Conservation (phyloP, 2,797 vertebrate species). For the Dermochelys coriacea region DNA sequence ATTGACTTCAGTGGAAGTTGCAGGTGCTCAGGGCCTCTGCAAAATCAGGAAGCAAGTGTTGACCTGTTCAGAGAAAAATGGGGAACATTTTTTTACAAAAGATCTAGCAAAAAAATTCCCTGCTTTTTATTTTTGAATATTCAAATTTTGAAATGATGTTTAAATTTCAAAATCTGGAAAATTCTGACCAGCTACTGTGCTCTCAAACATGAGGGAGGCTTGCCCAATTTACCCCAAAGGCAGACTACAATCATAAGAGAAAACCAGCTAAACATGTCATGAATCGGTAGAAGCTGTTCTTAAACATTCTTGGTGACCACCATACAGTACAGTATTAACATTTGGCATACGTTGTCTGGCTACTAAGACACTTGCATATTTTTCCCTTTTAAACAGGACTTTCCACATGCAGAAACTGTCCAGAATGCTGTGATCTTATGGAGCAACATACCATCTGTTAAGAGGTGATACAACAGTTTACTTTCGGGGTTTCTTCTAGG, state of each 20-base stretch:
- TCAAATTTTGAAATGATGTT: not conserved
- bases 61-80: not conserved
- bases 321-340: fast-evolving
- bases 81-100: not conserved
- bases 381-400: not conserved
- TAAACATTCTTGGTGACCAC: not conserved
- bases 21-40: not conserved
- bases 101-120: not conserved
- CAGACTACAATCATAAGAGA: not conserved
- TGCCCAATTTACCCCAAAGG: not conserved
- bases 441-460: constrained; percentile 57
- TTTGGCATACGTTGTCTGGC: not conserved
- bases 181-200: fast-evolving
- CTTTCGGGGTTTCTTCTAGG: not conserved
- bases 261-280: not conserved
- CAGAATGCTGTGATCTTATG: not conserved
- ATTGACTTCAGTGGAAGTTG: not conserved
- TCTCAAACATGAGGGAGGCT: not conserved
- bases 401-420: not conserved
- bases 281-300: not conserved
- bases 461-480: not conserved
- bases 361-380: fast-evolving
- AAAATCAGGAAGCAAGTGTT: not conserved
- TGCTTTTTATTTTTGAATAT: not conserved
- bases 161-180: not conserved